Conservation (phyloP, 2,113 vertebrate species). For the Rattus rattus region DNA sequence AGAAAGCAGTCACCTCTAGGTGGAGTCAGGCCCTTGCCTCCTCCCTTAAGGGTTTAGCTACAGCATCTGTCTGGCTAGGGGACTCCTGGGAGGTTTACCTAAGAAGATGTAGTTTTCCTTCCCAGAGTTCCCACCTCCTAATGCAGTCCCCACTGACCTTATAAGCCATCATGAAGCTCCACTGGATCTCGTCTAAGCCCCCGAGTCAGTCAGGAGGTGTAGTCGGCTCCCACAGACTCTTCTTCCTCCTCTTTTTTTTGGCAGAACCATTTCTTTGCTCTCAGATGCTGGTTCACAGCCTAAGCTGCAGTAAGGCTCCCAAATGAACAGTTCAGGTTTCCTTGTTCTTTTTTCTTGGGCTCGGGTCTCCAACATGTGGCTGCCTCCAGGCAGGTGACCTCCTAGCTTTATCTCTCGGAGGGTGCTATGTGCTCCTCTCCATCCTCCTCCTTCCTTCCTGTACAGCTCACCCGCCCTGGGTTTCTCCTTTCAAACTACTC, state of each 20-base stretch:
- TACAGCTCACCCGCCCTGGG: too few species aligned
- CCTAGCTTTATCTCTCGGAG: not conserved
- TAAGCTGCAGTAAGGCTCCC: not conserved
- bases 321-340: not conserved
- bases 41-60: not conserved
- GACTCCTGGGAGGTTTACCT: not conserved
- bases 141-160: not conserved
- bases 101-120: not conserved
- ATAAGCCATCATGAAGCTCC: not conserved
- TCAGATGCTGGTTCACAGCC: not conserved
- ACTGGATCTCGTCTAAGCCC: not conserved
- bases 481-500: too few species aligned
- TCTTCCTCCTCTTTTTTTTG: not conserved
- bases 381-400: not conserved
- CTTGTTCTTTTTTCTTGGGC: not conserved
- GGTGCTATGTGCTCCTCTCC: not conserved
- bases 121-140: not conserved
- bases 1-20: not conserved
- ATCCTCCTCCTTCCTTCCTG: too few species aligned
- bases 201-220: not conserved
- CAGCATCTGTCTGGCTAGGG: not conserved
- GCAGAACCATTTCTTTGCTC: not conserved
- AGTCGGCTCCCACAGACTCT: not conserved
- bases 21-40: not conserved
- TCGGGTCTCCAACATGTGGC: not conserved